Conservation (phyloP, 2,888 invertebrate species). For the Drosophila emarginata region DNA sequence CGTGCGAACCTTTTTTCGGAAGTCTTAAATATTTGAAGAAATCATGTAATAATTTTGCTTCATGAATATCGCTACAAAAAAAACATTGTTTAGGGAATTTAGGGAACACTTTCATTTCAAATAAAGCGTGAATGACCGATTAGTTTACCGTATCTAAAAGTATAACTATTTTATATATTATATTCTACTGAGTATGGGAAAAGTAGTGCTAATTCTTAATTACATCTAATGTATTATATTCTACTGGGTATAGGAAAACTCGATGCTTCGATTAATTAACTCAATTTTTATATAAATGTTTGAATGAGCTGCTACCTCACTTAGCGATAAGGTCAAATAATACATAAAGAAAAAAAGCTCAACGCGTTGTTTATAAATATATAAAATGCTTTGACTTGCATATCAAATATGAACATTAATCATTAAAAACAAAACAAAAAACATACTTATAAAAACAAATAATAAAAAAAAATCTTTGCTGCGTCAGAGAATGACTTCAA, state of each 20-base stretch:
- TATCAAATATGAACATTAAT: slow-evolving; percentile 38
- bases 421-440: slow-evolving; percentile 31
- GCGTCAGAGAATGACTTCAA: slow-evolving; percentile 20
- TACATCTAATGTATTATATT: too few relatives aligned
- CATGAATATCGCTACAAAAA: too few relatives aligned
- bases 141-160: too few relatives aligned
- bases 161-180: too few relatives aligned
- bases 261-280: background rate
- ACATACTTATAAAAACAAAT: background rate
- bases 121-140: too few relatives aligned
- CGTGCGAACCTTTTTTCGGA: too few relatives aligned
- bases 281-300: slow-evolving; percentile 2
- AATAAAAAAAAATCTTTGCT: slow-evolving; percentile 26
- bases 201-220: too few relatives aligned
- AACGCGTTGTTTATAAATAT: slow-evolving; percentile 5
- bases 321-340: slow-evolving; percentile 12
- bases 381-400: slow-evolving; percentile 33
- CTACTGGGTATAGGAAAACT: background rate
- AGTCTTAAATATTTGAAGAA: too few relatives aligned
- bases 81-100: too few relatives aligned
- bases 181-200: too few relatives aligned
- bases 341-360: slow-evolving; percentile 6
- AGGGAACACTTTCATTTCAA: too few relatives aligned
- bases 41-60: too few relatives aligned
- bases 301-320: slow-evolving; percentile 9